phyloP scores from a whole-genome alignment of 30 jellyfish, hydroid and myxozoan genomes.

The Chrysaora quinquecirrha region DNA sequence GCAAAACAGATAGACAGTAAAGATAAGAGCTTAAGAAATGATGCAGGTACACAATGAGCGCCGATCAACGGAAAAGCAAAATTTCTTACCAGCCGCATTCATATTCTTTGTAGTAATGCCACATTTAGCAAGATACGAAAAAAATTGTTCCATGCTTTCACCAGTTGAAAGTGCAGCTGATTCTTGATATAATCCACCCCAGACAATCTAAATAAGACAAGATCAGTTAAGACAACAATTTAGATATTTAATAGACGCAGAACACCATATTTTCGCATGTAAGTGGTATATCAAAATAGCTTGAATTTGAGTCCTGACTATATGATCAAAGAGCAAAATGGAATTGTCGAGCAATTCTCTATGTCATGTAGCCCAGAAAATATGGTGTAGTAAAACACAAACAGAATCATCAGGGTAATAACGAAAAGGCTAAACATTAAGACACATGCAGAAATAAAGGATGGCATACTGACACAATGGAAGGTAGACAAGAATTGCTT shows the following conservation, averaged over 20 bases:
- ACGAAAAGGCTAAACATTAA: not conserved
- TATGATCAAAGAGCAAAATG: no score
- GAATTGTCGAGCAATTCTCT: no score
- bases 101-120: conserved; percentile 51
- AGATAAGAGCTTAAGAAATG: not conserved
- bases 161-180: conserved; percentile 58
- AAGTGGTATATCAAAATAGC: no score
- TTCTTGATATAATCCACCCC: conserved; percentile 62
- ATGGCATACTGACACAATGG: not conserved
- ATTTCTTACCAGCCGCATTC: conserved; percentile 8
- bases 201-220: conserved; percentile 30
- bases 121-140: conserved; percentile 60
- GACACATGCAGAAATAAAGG: not conserved
- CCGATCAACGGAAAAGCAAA: not conserved
- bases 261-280: not conserved
- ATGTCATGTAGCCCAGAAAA: not conserved
- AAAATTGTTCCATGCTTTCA: conserved; percentile 65
- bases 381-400: no score
- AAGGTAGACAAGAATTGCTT: not conserved
- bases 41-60: not conserved
- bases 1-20: not conserved
- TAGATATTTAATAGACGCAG: not conserved
- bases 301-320: no score
- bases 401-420: not conserved
- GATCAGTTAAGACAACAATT: not conserved